phyloP scores from a whole-genome alignment of 1,140 invertebrate genomes.

The Olivierus martensii region DNA sequence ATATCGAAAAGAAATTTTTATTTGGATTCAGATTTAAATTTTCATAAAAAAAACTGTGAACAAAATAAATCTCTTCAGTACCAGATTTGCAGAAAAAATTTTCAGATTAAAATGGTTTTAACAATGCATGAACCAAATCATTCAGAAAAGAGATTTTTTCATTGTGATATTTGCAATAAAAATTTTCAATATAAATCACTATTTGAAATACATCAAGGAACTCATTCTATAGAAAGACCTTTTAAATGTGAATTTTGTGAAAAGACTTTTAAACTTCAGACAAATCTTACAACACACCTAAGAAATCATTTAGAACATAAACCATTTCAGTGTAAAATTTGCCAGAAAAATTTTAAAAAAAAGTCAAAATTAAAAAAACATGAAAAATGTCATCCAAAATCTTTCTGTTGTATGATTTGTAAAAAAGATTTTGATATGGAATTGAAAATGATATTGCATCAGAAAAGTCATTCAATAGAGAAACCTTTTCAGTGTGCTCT shows the following conservation, averaged over 20 bases:
- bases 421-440: slow-evolving; percentile 67
- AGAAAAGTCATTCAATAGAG: no score
- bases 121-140: background rate
- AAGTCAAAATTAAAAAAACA: no score
- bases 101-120: background rate
- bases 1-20: no score
- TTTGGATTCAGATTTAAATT: no score
- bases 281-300: background rate
- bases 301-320: background rate
- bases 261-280: background rate
- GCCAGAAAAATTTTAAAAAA: no score
- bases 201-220: background rate
- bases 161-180: background rate
- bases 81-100: background rate
- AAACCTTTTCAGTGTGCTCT: no score
- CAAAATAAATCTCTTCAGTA: background rate
- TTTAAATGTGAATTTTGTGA: background rate
- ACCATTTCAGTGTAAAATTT: background rate
- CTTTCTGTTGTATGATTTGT: slow-evolving; percentile 83
- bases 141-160: background rate
- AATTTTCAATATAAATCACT: background rate
- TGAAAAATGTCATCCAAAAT: slow-evolving; percentile 67
- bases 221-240: background rate
- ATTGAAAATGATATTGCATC: background rate
- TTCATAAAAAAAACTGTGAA: no score